phyloP scores from a whole-genome alignment of 2,113 vertebrate genomes.

The Ellobius talpinus region DNA sequence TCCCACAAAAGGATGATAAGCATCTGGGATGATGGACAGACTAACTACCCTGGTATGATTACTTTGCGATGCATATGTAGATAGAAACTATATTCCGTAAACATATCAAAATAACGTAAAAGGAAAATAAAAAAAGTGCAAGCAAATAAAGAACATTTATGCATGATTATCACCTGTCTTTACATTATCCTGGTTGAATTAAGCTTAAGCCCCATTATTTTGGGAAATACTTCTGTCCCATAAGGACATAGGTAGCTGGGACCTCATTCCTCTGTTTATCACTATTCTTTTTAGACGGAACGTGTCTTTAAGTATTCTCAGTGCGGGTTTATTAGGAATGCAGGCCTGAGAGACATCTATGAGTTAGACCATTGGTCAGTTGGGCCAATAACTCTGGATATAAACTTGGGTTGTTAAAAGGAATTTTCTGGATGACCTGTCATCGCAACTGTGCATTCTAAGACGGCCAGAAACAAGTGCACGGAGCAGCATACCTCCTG shows the following conservation, averaged over 20 bases:
- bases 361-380: not conserved
- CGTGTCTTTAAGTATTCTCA: not conserved
- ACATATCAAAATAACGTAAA: not conserved
- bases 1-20: not conserved
- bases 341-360: not conserved
- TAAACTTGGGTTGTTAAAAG: slow-evolving; percentile 19
- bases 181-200: not conserved
- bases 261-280: not conserved
- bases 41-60: not conserved
- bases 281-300: not conserved
- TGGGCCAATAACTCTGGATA: not conserved
- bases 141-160: not conserved
- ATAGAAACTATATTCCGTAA: not conserved
- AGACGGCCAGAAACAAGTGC: not conserved
- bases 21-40: not conserved
- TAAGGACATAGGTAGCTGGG: not conserved
- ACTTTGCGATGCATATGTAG: not conserved
- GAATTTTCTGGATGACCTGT: not conserved
- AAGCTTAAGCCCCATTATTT: not conserved
- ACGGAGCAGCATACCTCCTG: no score
- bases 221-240: not conserved
- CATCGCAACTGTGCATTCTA: not conserved
- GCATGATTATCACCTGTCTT: not conserved
- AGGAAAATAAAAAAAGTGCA: not conserved
- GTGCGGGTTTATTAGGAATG: not conserved